Conservation (phyloP, 2,113 vertebrate genomes). For the Gracilinanus agilis region DNA sequence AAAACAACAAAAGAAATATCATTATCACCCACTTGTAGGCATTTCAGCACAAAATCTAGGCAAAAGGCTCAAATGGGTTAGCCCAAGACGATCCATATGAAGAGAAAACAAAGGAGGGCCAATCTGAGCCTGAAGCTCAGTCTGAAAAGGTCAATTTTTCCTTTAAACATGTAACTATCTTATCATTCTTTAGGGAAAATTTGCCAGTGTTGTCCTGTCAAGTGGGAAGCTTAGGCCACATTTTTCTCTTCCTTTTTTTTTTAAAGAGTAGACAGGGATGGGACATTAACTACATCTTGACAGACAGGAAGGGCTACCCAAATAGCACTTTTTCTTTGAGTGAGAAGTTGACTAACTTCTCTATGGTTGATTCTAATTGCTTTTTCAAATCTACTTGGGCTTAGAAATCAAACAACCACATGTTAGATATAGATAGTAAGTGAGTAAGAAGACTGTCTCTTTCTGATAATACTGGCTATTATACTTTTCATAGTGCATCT, state of each 20-base stretch:
- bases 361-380: not conserved
- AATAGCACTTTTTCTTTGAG: not conserved
- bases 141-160: no score
- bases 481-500: not conserved
- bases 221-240: not conserved
- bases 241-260: not conserved
- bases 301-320: not conserved
- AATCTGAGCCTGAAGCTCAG: not conserved
- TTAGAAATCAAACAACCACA: no score
- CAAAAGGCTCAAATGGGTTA: not conserved
- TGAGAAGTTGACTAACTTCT: not conserved
- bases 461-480: not conserved
- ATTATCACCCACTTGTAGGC: not conserved
- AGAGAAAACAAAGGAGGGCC: not conserved
- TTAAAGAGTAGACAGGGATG: not conserved
- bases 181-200: not conserved
- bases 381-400: not conserved
- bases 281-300: not conserved
- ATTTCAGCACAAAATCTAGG: not conserved
- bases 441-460: not conserved
- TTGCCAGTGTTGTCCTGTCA: not conserved
- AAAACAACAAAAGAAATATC: not conserved
- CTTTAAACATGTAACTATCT: not conserved
- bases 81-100: no score
- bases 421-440: no score